Conservation (phyloP, 1,140 invertebrate species). For the Chironomus tepperi region DNA sequence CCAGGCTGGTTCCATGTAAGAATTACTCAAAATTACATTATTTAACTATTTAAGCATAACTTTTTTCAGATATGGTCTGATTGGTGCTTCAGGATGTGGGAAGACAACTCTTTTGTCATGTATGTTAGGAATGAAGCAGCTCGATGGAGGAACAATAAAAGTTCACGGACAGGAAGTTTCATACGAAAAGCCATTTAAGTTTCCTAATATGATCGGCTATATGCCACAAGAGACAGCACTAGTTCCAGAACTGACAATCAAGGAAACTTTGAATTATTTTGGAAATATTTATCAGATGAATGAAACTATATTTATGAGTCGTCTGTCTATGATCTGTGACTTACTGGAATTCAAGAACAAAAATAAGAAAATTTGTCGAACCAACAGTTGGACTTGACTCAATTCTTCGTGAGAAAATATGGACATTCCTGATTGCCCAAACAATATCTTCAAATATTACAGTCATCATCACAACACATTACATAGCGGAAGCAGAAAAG, state of each 20-base stretch:
- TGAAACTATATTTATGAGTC: constrained; percentile 51
- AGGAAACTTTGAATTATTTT: constrained; percentile 74
- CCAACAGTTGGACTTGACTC: constrained; percentile 74
- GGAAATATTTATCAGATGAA: constrained; percentile 70
- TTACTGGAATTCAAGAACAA: constrained; percentile 63
- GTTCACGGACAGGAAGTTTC: constrained; percentile 58
- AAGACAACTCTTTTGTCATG: constrained; percentile 80
- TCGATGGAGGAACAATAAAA: constrained; percentile 66
- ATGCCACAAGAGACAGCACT: constrained; percentile 67
- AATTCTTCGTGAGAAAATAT: constrained; percentile 60
- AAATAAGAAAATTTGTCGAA: constrained; percentile 60
- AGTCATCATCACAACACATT: constrained; percentile 69
- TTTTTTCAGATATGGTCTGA: constrained; percentile 67
- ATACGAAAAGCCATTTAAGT: constrained; percentile 60
- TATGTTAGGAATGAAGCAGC: constrained; percentile 65
- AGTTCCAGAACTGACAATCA: constrained; percentile 71
- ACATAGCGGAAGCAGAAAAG: constrained; percentile 66
- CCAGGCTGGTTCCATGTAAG: constrained; percentile 49
- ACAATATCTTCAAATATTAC: constrained; percentile 53
- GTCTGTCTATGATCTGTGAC: constrained; percentile 61
- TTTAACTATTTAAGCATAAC: too few relatives aligned
- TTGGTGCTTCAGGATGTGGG: constrained; percentile 77
- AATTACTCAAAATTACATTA: neutral
- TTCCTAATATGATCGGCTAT: constrained; percentile 52
- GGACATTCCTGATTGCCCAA: constrained; percentile 60